Evolutionary conservation across 2,113 vertebrate species (phyloP), one percentile per base, ranked within the genome.

Genomic region (Rhabdornis inornatus): DNA sequence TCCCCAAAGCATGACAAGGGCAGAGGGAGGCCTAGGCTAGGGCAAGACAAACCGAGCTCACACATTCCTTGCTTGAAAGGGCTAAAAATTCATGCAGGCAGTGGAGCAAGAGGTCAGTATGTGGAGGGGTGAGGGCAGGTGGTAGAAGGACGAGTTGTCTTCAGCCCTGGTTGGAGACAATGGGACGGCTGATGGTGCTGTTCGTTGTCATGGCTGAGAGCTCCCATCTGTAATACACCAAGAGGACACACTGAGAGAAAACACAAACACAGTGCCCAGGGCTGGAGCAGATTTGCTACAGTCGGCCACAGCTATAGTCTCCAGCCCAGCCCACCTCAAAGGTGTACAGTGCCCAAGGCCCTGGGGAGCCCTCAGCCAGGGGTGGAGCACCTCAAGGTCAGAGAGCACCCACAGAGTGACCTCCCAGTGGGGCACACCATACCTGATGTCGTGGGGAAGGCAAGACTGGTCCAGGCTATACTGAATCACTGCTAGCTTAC

Each of bases 121-220:
- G 94, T 97, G 92, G 86, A 81, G 33, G 83, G 90, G 77, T 10
- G 23, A 84, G 96, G 95, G 84, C 66, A 81, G 83, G 92, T 49
- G 90, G 89, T 10, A 86, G 96, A 97, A 86, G 89, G 52, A 93
- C 2, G 39, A 94, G 79, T 72, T 27, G 6, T 88, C 45, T 15
- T 97, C 98, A 98, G 86, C 99, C 99, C 37, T 99, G 99, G 88
- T 99, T 99, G 44, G 99, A 99, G 96, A 99, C 98, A 60, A 99
- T 99, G 83, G 99, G 99, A 31, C 99, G 98, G 96, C 99, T 99
- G 98, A 99, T 99, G 98, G 98, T 99, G 98, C 99, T 99, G 98
- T 99, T 99, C n/a, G 99, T 99, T 21, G 99, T 99, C 99, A 99
- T 99, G 94, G 99, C 99, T 5, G 98, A 98, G 96, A 99, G 98